Evolutionary conservation across 2,797 vertebrate species (phyloP).

Genomic region (Heteromormyrus szaboi): DNA sequence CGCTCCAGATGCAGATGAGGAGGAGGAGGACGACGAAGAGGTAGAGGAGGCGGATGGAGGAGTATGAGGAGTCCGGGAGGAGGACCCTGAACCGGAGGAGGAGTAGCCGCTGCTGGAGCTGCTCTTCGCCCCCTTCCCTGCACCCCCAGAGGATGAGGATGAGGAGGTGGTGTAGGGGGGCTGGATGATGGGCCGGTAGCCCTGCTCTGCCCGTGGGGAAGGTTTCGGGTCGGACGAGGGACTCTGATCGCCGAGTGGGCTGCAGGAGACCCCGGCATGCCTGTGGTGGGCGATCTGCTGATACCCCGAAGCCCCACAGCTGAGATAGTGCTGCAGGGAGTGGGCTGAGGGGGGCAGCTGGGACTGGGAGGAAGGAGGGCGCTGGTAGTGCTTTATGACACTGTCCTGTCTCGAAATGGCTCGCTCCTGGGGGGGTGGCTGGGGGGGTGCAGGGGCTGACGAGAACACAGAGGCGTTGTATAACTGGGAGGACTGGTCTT

Average conservation of each 20-base stretch:
- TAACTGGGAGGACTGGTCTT: conserved; percentile 79
- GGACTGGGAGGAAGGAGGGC: conserved; percentile 75
- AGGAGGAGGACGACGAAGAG: conserved; percentile 68
- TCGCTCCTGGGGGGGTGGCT: conserved; percentile 74
- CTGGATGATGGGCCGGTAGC: conserved; percentile 85
- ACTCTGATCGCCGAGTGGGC: conserved; percentile 81
- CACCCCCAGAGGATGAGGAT: conserved; percentile 59
- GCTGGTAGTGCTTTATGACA: conserved; percentile 92
- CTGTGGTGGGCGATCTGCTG: conserved; percentile 76
- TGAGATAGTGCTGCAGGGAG: conserved; percentile 88
- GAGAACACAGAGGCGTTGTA: conserved; percentile 86
- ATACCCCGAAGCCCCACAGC: conserved; percentile 80
- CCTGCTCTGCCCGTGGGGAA: conserved; percentile 56
- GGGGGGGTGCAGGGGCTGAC: conserved; percentile 64
- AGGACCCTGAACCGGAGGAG: conserved; percentile 65
- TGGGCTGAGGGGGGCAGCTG: conserved; percentile 77
- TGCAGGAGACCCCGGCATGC: conserved; percentile 82
- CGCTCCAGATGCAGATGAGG: conserved; percentile 71
- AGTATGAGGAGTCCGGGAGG: conserved; percentile 73
- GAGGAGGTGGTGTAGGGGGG: conserved; percentile 66
- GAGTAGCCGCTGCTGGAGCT: conserved; percentile 79
- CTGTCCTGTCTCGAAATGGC: conserved; percentile 90
- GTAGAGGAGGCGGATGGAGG: conserved; percentile 70
- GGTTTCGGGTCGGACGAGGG: conserved; percentile 69
- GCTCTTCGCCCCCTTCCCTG: conserved; percentile 66